Evolutionary conservation across 2,797 vertebrate species (phyloP).

Genomic region (Triplophysa bombifrons): DNA sequence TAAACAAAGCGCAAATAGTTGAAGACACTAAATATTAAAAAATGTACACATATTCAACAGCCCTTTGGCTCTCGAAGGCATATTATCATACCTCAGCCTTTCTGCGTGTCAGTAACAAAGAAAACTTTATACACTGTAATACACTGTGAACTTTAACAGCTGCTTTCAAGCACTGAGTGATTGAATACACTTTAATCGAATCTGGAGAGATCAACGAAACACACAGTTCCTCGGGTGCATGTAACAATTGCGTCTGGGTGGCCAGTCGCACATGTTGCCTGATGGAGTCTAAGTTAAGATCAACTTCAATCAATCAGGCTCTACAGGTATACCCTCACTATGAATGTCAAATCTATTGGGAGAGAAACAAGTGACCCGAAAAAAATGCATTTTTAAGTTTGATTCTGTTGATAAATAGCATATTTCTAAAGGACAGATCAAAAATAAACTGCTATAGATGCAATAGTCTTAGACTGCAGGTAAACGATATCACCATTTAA

Average conservation of each 20-base stretch:
- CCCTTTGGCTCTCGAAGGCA: not conserved
- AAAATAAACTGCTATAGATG: not conserved
- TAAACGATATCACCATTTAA: not conserved
- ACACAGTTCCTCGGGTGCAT: constrained; percentile 53
- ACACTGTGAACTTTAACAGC: constrained; percentile 47
- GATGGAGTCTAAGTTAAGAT: constrained; percentile 42
- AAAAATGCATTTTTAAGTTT: not conserved
- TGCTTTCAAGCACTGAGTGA: constrained; percentile 56
- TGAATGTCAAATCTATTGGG: not conserved
- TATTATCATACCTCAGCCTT: not conserved
- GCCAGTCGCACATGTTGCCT: constrained; percentile 43
- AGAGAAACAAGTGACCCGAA: not conserved
- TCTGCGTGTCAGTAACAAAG: constrained; percentile 65
- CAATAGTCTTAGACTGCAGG: not conserved
- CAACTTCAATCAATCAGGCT: constrained; percentile 46
- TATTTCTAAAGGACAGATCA: not conserved
- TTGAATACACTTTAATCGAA: constrained; percentile 62
- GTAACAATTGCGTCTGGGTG: constrained; percentile 47
- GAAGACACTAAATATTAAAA: constrained; percentile 13
- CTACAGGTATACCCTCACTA: constrained; percentile 25
- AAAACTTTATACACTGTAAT: constrained; percentile 60
- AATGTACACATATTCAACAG: constrained; percentile 27
- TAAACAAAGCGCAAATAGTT: constrained; percentile 32
- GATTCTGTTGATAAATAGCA: not conserved
- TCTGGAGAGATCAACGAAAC: constrained; percentile 58